Evolutionary conservation across 2,113 vertebrate species (phyloP), one percentile per base, ranked within the genome.

Genomic region (Leptodactylus fuscus): DNA sequence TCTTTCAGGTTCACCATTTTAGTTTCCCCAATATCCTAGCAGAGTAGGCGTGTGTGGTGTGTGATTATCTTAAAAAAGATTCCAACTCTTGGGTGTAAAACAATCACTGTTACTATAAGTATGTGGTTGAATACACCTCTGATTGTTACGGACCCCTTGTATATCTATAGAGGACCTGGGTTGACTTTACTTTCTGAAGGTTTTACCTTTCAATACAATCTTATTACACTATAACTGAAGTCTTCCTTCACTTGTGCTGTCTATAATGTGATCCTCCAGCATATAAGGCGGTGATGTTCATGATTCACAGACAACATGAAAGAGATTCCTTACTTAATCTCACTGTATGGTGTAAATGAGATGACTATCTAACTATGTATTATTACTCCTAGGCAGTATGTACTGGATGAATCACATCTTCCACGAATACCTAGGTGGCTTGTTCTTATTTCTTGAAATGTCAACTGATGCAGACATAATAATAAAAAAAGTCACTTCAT

Each of bases 341-440:
- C 5, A 6, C 22, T 38, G 16, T 46, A 46, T 4, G 4, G 22
- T 81, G 15, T 65, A 48, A 38, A 81, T 65, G 22, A 65, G 32
- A 29, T 18, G n/a, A 80, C 78, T 32, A 58, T 44, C 62, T 5
- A 80, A 44, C 44, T 18, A 20, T 29, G 58, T 80, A 65, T 46
- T 53, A 27, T 65, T 5, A 41, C 46, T 36, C 44, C 24, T 81
- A 67, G 58, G 27, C 15, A 67, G n/a, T 20, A 67, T 48, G 5
- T 44, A 44, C 34, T 13, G 15, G 3, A 6, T 80, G 77, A 62
- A 60, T 80, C 34, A 32, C 60, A 67, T 80, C 77, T 80, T 62
- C 12, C 38, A 58, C 41, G 62, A 62, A 80, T 60, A 62, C 34
- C 16, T n/a, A 55, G 36, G 75, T 55, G 22, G 5, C 36, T 22